Conservation (phyloP, 2,113 vertebrate genomes). For the Scomber colias region DNA sequence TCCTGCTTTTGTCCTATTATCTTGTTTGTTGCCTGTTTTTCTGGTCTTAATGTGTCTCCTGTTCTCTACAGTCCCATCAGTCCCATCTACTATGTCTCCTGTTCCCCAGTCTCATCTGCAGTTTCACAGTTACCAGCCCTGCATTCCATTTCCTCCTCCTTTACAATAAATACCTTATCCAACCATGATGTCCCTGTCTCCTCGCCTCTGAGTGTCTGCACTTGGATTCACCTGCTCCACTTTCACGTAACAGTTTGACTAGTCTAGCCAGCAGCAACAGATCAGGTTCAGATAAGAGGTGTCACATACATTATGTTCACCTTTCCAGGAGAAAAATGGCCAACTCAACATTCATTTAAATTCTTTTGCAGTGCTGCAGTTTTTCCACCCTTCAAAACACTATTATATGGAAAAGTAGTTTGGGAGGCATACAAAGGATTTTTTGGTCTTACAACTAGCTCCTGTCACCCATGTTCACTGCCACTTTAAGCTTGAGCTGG, state of each 20-base stretch:
- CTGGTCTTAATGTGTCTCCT: no score
- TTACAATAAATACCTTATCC: no score
- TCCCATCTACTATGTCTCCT: no score
- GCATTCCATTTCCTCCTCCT: no score
- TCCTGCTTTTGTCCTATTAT: no score
- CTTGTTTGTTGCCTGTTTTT: no score
- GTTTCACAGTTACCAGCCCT: no score
- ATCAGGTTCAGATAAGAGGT: slow-evolving; percentile 35
- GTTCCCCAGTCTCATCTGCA: no score
- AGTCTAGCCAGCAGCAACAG: slow-evolving; percentile 33
- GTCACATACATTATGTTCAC: slow-evolving; percentile 41
- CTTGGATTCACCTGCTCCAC: no score
- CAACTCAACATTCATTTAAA: slow-evolving; percentile 30
- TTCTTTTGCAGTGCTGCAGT: slow-evolving; percentile 21
- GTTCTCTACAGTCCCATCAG: no score
- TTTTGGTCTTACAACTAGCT: slow-evolving; percentile 7
- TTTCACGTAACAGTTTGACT: neutral
- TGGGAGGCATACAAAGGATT: neutral
- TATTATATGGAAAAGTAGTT: neutral
- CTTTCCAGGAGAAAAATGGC: slow-evolving; percentile 44
- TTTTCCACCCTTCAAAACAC: slow-evolving; percentile 19
- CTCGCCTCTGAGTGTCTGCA: no score
- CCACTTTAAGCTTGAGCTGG: neutral
- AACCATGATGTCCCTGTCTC: no score
- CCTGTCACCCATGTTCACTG: neutral